Evolutionary conservation across 2,797 vertebrate species (phyloP).

Genomic region (Anguilla obscura): DNA sequence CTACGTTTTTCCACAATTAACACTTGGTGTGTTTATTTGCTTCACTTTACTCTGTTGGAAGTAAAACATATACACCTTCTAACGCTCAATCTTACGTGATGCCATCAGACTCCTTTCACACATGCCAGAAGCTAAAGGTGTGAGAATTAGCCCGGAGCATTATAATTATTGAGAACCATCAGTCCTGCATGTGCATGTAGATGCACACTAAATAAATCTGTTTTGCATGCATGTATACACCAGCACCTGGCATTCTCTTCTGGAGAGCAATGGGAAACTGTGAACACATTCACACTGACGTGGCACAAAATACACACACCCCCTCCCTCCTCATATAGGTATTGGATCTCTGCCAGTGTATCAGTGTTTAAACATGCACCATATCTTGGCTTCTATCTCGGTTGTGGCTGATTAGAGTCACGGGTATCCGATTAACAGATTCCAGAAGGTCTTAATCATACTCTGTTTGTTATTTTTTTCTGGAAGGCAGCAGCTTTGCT

Average conservation of each 20-base stretch:
- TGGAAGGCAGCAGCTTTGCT: background rate
- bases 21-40: background rate
- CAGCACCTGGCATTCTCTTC: background rate
- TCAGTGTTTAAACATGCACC: conserved; percentile 20
- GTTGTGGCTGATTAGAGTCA: conserved; percentile 59
- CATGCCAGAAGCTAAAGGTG: background rate
- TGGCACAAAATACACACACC: background rate
- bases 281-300: background rate
- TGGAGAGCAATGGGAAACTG: background rate
- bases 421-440: conserved; percentile 67
- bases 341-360: conserved; percentile 37
- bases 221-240: background rate
- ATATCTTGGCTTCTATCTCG: conserved; percentile 43
- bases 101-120: background rate
- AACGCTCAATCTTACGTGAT: background rate
- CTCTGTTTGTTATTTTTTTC: conserved; percentile 54
- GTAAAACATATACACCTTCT: background rate
- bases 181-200: background rate
- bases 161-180: background rate
- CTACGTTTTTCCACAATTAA: no score
- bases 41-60: background rate
- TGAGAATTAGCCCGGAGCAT: background rate
- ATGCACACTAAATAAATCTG: background rate
- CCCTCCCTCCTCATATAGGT: background rate
- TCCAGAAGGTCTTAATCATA: conserved; percentile 67